Percentiles rank a stretch among this genome's conserved stretches.
phyloP scores from a whole-genome alignment of 2,113 vertebrate genomes.

The Catharus minimus region DNA sequence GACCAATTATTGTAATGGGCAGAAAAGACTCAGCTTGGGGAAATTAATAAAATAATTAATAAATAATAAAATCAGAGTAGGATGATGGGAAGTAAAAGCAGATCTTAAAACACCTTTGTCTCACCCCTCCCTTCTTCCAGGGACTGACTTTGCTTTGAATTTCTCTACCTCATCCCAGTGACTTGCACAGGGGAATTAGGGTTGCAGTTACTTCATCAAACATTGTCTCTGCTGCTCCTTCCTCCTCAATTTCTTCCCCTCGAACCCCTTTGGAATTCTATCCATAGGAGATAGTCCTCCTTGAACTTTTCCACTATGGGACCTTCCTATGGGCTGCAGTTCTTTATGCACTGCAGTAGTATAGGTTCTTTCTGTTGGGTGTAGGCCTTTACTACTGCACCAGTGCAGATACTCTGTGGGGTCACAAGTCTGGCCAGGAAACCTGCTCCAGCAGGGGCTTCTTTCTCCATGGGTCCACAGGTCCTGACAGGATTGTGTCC shows the following conservation, averaged over 20 bases:
- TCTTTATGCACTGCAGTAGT: not conserved
- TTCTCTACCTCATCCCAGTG: not conserved
- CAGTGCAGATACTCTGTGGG: fast-evolving
- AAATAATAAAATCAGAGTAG: not conserved
- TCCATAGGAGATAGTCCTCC: not conserved
- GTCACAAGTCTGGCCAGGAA: not conserved
- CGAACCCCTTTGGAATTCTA: not conserved
- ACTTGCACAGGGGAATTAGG: fast-evolving
- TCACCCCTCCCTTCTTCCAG: not conserved
- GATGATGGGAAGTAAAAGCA: not conserved
- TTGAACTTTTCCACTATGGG: not conserved
- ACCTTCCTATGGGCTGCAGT: not conserved
- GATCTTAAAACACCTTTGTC: not conserved
- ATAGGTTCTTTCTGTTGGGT: not conserved
- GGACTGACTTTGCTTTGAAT: not conserved
- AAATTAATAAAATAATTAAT: not conserved
- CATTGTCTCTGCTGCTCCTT: not conserved
- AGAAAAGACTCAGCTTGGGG: not conserved
- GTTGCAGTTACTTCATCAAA: not conserved
- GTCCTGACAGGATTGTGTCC: not conserved
- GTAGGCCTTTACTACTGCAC: not conserved
- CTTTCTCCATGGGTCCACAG: not conserved
- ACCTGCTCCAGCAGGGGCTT: not conserved
- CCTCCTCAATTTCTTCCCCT: not conserved
- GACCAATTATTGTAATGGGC: not conserved